These are phyloP conservation scores for Campylorhamphus procurvoides DNA, from an alignment of 2,113 vertebrate species.

Conservation along the genomic window DNA sequence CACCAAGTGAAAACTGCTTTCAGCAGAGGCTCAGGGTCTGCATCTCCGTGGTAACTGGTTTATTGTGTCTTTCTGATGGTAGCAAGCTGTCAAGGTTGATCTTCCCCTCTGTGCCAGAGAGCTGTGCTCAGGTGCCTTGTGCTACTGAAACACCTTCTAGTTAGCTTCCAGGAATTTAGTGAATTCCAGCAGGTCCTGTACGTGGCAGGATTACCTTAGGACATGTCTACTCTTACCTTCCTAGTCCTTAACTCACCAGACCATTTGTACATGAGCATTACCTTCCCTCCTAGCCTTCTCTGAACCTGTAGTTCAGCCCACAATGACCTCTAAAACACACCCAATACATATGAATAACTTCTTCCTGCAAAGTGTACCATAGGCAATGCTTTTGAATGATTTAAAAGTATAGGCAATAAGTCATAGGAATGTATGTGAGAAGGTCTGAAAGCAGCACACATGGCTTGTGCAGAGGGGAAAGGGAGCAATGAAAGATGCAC, in stretches of 20 bases:
- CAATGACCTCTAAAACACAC: not conserved
- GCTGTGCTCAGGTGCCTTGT: not conserved
- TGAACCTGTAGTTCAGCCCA: not conserved
- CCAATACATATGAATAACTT: not conserved
- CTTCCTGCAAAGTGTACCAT: rapidly evolving
- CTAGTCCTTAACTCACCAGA: not conserved
- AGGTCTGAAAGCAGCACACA: not conserved
- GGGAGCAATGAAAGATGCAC: not conserved
- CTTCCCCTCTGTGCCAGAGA: not conserved
- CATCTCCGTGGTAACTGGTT: not conserved
- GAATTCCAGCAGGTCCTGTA: not conserved
- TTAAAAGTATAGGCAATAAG: not conserved
- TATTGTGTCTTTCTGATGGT: not conserved
- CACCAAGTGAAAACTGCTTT: not conserved
- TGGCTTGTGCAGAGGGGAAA: not conserved
- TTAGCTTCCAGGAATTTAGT: not conserved
- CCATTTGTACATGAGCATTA: not conserved
- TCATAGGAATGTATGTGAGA: rapidly evolving
- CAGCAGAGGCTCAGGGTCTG: not conserved
- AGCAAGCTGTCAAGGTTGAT: not conserved
- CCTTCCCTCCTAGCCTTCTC: not conserved
- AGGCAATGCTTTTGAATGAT: not conserved
- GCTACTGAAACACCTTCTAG: not conserved
- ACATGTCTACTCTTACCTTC: not conserved
- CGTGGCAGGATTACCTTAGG: not conserved